Evolutionary conservation across 2,888 invertebrate species (phyloP).

Genomic region (Caenorhabditis auriculariae): DNA sequence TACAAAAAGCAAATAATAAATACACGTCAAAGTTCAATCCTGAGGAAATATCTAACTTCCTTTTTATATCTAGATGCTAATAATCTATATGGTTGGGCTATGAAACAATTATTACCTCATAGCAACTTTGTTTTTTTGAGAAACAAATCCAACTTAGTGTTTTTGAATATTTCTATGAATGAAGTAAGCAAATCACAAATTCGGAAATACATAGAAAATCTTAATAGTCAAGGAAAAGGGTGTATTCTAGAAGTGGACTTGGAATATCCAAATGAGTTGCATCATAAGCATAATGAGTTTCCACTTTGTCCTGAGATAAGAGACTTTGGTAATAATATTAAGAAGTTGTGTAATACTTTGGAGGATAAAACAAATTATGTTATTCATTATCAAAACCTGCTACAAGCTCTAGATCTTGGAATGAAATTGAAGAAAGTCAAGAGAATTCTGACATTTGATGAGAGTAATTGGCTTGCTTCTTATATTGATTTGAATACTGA

Average conservation of each 20-base stretch:
- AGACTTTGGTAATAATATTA: slow-evolving; percentile 15
- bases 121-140: slow-evolving; percentile 49
- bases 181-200: slow-evolving; percentile 4
- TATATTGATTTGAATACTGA: slow-evolving; percentile 43
- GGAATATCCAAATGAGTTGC: slow-evolving; percentile 64
- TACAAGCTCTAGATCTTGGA: slow-evolving; percentile 24
- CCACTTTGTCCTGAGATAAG: slow-evolving; percentile 51
- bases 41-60: slow-evolving; percentile 11
- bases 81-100: slow-evolving; percentile 56
- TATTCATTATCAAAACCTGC: slow-evolving; percentile 39
- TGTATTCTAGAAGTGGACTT: slow-evolving; percentile 66
- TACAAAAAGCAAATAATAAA: slow-evolving; percentile 55
- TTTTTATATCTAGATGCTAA: slow-evolving; percentile 49
- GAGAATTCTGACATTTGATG: slow-evolving; percentile 42
- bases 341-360: slow-evolving; percentile 38
- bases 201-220: slow-evolving; percentile 15
- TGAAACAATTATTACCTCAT: slow-evolving; percentile 53
- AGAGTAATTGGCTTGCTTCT: slow-evolving; percentile 23
- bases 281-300: slow-evolving; percentile 61
- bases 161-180: slow-evolving; percentile 11
- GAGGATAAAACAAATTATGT: slow-evolving; percentile 44
- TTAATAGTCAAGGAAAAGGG: slow-evolving; percentile 40
- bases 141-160: slow-evolving; percentile 9
- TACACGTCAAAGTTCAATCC: slow-evolving; percentile 33
- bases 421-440: slow-evolving; percentile 51